Evolutionary conservation across 2,113 vertebrate species (phyloP), one percentile per base, ranked within the genome.

Genomic region (Gobius niger): DNA sequence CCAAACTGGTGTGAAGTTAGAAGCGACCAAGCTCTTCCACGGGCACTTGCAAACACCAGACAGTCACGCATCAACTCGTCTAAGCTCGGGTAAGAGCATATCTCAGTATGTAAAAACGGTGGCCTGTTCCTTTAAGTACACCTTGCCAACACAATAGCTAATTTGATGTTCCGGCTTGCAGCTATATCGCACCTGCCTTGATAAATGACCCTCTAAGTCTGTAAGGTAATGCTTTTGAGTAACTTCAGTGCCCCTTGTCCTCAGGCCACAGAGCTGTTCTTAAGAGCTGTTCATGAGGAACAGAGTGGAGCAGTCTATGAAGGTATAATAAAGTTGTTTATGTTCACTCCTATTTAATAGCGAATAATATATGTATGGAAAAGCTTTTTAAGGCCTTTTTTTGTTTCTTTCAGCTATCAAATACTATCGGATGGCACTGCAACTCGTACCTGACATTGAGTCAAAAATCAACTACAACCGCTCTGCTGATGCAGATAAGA

Each of bases 391-490:
- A 41, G 13, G 40, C 7, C 42, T 44, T 16, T 44, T 16, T n/a
- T 42, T 42, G 42, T 60, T n/a, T 60, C 7, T 94, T 94, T 70
- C 92, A 99, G 98, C 98, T 83, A 98, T 99, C 94, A 99, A 99
- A 88, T 99, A 96, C 91, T 99, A 99, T 79, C 97, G 97, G 80
- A 92, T 95, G 88, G 96, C 98, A 72, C 98, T 99, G 97, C 97
- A 98, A 78, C 94, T 99, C 63, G 98, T 98, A 67, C 98, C 98
- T 78, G 97, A 99, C 89, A 99, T 99, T 72, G 98, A 99, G 84
- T 98, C 96, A 90, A 98, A 93, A 91, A 96, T 99, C 89, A 96
- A 94, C 89, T 98, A 99, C 86, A 93, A 92, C 75, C 93, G 94
- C 77, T 93, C 94, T 82, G 92, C 95, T 76, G 96, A 98, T 65